These are phyloP conservation scores for Fragum fragum DNA, from an alignment of 2,888 invertebrate genomes.

Conservation along the genomic window DNA sequence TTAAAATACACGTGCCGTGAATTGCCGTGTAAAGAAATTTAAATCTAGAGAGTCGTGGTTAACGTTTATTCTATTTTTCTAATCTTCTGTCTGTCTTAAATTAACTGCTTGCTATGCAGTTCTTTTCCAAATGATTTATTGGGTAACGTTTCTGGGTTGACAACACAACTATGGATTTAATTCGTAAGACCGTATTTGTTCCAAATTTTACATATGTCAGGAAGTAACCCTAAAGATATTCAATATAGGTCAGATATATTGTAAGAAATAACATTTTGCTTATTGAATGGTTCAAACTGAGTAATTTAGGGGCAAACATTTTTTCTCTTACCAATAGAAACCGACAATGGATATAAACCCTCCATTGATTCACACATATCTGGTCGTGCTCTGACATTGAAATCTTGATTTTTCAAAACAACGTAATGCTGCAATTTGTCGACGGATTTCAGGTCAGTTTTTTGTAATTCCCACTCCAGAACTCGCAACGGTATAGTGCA, in stretches of 20 bases:
- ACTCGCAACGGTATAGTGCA: too few species aligned
- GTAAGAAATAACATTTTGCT: conserved; percentile 1
- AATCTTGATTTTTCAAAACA: background rate
- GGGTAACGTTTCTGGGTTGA: background rate
- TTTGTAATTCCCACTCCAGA: too few species aligned
- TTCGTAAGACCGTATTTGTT: background rate
- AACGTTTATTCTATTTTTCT: too few species aligned
- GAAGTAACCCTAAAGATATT: background rate
- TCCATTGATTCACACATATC: conserved; percentile 21
- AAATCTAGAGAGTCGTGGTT: too few species aligned
- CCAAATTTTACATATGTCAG: background rate
- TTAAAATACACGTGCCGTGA: too few species aligned
- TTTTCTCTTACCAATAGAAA: background rate
- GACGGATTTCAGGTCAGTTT: too few species aligned
- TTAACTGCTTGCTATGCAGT: background rate
- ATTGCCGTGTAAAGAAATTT: too few species aligned
- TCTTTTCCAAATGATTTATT: background rate
- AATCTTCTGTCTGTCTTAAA: background rate
- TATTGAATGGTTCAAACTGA: background rate
- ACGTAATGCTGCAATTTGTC: conserved; percentile 14
- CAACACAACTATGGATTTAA: background rate
- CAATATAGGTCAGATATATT: background rate
- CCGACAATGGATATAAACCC: background rate
- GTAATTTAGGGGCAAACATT: background rate
- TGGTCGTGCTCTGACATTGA: background rate